Percentiles rank a stretch among this genome's conserved stretches.
Evolutionary conservation across 2,888 invertebrate genomes (phyloP).

Genomic region (Sialis lutaria): DNA sequence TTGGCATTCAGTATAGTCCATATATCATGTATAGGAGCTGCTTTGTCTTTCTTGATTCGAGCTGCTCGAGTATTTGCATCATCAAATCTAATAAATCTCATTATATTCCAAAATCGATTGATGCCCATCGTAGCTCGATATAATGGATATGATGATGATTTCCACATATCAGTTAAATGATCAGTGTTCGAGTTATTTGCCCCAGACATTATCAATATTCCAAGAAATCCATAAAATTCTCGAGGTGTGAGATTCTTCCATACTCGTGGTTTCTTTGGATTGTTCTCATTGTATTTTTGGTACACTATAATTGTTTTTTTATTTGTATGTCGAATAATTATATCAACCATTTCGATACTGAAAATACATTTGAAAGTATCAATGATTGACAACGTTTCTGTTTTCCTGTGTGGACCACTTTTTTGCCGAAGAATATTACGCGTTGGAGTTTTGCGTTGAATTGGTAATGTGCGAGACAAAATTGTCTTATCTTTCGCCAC

Average conservation of each 20-base stretch:
- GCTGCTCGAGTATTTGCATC: conserved; percentile 13
- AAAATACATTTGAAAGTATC: conserved; percentile 9
- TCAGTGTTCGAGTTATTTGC: conserved; percentile 6
- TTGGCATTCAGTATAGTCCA: conserved; percentile 17
- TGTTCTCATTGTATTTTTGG: background rate
- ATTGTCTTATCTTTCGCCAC: conserved; percentile 8
- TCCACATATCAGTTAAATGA: conserved; percentile 7
- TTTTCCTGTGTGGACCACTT: conserved; percentile 7
- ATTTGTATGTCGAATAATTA: conserved; percentile 9
- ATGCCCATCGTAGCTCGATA: conserved; percentile 10
- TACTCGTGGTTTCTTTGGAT: background rate
- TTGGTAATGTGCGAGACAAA: conserved; percentile 6
- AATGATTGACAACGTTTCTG: conserved; percentile 6
- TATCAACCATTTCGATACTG: conserved; percentile 6
- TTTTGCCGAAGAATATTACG: conserved; percentile 8
- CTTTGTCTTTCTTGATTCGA: conserved; percentile 13
- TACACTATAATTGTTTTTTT: conserved; percentile 4
- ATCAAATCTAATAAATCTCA: conserved; percentile 16
- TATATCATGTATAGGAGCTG: conserved; percentile 14
- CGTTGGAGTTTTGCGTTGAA: conserved; percentile 7
- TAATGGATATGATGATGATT: conserved; percentile 10
- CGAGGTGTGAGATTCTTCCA: background rate
- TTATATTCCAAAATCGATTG: conserved; percentile 10
- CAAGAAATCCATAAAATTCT: background rate
- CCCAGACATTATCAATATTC: conserved; percentile 10